A percentile compares a stretch with the other conserved stretches of the same genome.
Evolutionary conservation across 2,113 vertebrate species (phyloP).

Genomic region (Dicrurus megarhynchus): DNA sequence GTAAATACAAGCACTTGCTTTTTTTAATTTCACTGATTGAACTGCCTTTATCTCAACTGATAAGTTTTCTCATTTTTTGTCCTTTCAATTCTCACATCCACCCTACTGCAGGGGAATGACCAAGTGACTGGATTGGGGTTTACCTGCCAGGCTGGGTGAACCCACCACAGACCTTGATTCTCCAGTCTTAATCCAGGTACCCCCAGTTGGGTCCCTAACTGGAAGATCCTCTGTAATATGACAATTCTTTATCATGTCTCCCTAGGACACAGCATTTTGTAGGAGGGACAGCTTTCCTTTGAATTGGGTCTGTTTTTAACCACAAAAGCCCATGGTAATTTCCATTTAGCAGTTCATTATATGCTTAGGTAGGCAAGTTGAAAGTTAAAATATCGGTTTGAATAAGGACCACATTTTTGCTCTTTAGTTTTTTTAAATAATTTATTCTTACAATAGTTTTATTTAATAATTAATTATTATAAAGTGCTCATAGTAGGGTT

Average conservation of each 20-base stretch:
- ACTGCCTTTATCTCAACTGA: background rate
- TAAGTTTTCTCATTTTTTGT: background rate
- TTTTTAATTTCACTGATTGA: background rate
- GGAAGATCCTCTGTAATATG: background rate
- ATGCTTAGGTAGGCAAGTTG: background rate
- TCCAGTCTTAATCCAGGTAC: background rate
- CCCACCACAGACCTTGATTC: background rate
- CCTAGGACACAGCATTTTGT: background rate
- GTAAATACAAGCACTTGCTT: background rate
- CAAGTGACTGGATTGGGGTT: background rate
- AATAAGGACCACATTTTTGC: background rate
- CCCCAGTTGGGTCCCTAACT: accelerated
- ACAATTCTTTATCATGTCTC: background rate
- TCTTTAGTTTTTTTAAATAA: background rate
- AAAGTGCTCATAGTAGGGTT: background rate
- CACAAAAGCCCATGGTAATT: background rate
- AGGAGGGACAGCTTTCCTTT: background rate
- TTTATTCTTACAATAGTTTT: background rate
- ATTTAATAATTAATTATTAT: background rate
- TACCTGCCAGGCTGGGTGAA: background rate
- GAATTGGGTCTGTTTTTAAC: background rate
- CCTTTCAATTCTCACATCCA: background rate
- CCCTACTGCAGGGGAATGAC: background rate
- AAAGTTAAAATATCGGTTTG: background rate
- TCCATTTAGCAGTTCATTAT: background rate